phyloP scores from a whole-genome alignment of 2,113 vertebrate genomes.

The Myotis brandtii region DNA sequence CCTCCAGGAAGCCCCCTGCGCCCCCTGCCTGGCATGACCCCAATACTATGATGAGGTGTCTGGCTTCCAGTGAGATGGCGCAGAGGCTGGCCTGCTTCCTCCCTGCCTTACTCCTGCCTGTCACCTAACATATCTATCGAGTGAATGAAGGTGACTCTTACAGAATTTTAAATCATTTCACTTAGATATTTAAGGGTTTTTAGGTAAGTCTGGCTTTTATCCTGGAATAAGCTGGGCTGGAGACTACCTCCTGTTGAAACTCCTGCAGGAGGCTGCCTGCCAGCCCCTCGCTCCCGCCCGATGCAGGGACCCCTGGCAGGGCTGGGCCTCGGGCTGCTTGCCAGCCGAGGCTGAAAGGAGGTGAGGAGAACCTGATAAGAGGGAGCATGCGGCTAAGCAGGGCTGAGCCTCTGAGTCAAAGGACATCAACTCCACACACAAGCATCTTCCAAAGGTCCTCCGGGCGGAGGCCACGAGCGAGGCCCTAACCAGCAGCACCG shows the following conservation, averaged over 20 bases:
- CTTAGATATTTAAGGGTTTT: not conserved
- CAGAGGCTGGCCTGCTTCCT: not conserved
- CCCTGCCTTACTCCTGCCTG: not conserved
- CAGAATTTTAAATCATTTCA: not conserved
- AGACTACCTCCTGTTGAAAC: not conserved
- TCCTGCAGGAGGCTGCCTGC: not conserved
- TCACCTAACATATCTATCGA: no score
- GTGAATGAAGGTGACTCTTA: not conserved
- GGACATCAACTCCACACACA: not conserved
- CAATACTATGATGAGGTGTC: not conserved
- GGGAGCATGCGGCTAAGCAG: no score
- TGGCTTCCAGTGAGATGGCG: not conserved
- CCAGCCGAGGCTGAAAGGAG: not conserved
- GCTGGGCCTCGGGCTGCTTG: not conserved
- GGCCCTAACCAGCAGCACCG: not conserved
- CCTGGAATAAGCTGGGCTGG: not conserved
- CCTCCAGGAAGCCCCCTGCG: not conserved
- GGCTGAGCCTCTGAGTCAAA: not conserved
- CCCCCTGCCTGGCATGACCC: not conserved
- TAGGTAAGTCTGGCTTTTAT: not conserved
- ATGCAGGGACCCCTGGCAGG: accelerated
- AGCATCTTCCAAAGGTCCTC: not conserved
- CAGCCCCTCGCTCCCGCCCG: no score
- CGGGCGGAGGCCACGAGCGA: accelerated
- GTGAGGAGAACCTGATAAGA: not conserved